phyloP scores from a whole-genome alignment of 2,113 vertebrate genomes.

The Rhegmatorhina hoffmannsi region DNA sequence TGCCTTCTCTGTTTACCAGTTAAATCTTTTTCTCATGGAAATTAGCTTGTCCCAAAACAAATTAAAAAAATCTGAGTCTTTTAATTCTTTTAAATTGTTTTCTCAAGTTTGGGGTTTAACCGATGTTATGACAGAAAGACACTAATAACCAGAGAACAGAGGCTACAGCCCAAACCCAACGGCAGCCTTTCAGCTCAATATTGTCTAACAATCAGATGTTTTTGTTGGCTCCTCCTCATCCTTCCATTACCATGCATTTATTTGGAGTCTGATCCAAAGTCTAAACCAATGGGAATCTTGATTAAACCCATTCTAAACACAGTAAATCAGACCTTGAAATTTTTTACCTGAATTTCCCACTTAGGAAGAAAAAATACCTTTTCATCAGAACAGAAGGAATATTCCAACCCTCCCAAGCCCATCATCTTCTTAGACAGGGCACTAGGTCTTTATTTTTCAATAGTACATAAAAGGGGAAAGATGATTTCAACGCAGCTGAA shows the following conservation, averaged over 20 bases:
- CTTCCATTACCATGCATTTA: background rate
- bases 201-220: background rate
- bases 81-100: background rate
- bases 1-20: background rate
- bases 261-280: background rate
- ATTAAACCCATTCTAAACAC: background rate
- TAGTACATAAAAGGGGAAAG: background rate
- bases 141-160: background rate
- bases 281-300: background rate
- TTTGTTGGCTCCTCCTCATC: background rate
- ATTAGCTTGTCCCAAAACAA: background rate
- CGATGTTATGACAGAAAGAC: background rate
- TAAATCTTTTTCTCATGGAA: background rate
- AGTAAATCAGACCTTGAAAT: background rate
- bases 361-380: background rate
- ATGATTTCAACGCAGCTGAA: background rate
- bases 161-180: background rate
- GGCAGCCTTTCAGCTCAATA: background rate
- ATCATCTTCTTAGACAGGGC: background rate
- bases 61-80: background rate
- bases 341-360: background rate
- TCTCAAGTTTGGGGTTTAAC: background rate
- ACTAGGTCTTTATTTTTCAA: background rate
- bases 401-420: background rate
- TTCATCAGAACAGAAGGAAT: background rate